Percentiles rank a stretch among this genome's conserved stretches.
These are phyloP conservation scores for Eudemis profundana DNA, from an alignment of 2,888 invertebrate genomes.

Conservation along the genomic window DNA sequence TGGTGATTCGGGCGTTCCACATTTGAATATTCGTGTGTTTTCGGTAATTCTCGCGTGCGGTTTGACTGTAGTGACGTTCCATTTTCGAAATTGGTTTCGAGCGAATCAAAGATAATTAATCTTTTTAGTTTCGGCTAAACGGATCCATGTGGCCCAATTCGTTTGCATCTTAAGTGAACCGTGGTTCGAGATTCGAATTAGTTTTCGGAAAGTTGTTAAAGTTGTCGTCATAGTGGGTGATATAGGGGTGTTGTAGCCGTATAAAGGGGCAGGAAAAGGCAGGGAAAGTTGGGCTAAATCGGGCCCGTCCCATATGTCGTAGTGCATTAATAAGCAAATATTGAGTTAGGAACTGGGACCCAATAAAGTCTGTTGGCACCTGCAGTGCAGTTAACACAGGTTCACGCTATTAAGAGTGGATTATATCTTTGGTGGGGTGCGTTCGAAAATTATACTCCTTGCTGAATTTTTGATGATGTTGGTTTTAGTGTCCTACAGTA, in stretches of 20 bases:
- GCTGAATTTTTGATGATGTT: conserved; percentile 2
- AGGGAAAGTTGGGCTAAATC: conserved; percentile 45
- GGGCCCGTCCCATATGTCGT: conserved; percentile 48
- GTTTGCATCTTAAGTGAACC: conserved; percentile 34
- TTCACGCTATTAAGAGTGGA: conserved; percentile 21
- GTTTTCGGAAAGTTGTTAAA: conserved; percentile 37
- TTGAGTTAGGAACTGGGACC: conserved; percentile 66
- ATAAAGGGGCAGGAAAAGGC: conserved; percentile 44
- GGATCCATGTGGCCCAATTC: conserved; percentile 40
- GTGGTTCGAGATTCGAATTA: conserved; percentile 35
- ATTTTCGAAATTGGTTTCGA: conserved; percentile 59
- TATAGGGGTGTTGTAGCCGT: conserved; percentile 20
- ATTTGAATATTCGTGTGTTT: conserved; percentile 80
- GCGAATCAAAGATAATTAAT: conserved; percentile 28
- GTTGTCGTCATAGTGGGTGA: conserved; percentile 17
- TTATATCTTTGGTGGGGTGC: conserved; percentile 24
- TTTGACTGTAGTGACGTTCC: conserved; percentile 61
- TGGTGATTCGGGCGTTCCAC: conserved; percentile 80
- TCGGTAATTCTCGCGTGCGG: conserved; percentile 66
- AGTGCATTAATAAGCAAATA: conserved; percentile 70
- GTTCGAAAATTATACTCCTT: conserved; percentile 3
- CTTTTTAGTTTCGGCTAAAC: conserved; percentile 23
- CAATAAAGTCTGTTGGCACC: conserved; percentile 66
- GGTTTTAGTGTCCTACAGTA: background rate
- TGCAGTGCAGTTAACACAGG: conserved; percentile 47